Base-by-base conservation (phyloP, 2,888 invertebrate species). In the Polydrusus pterygomalis region DNA sequence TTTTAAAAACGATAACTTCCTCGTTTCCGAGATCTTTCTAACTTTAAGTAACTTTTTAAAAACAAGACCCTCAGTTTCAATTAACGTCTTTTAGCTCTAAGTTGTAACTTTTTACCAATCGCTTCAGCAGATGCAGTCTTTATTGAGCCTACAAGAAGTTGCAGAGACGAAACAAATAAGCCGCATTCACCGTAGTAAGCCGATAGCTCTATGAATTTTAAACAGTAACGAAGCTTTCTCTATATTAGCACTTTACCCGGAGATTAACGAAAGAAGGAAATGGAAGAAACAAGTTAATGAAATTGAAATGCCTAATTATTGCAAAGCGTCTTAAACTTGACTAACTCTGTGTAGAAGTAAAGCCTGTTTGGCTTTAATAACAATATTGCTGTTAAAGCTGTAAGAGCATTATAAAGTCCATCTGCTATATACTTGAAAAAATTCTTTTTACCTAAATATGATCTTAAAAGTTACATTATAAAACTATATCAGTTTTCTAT, bases 261-360 rank as follows among this genome's bases (percentile, higher is more conserved):
- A 75, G 65, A 76, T 70, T 70, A 70, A 54, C 38, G 68, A 72
- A 76, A 76, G 62, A 73, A 70, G 72, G 20, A 45, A 72, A 73
- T 51, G 62, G 25, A 18, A 58, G 20, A 68, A 73, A 73, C 54
- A 68, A 68, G 69, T 62, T 76, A 76, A 76, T 76, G 63, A 76
- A 76, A 72, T 74, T 68, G 58, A 68, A 68, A 62, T 62, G 62
- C 62, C 74, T 65, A 64, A 70, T 70, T 67, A 69, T 69, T 72
- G 54, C 34, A 71, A 56, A 71, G 64, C 71, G 64, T 54, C 71
- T 72, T 65, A 65, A 63, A 72, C 40, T 72, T 65, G 43, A 45
- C 34, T 58, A 45, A 67, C 56, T 56, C 20, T 47, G 56, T 40
- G 64, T 72, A 58, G 65, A 51, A 58, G 45, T 63, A 65, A 72